phyloP scores from a whole-genome alignment of 2,797 vertebrate species.

The Jordanella pulchra region DNA sequence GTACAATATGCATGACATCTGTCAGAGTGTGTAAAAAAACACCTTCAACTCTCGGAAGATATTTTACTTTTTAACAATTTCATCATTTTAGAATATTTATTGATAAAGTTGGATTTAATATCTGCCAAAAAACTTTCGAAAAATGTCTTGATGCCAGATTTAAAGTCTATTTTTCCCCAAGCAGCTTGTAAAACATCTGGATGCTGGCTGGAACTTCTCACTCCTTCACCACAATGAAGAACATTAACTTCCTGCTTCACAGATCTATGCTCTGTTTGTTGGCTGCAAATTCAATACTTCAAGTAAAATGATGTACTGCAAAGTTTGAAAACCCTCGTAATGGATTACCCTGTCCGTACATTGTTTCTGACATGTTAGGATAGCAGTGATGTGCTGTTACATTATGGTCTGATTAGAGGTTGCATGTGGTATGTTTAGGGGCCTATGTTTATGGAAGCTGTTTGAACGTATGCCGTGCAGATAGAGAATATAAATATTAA shows the following conservation, averaged over 20 bases:
- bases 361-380: conserved; percentile 53
- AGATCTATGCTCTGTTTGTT: conserved; percentile 18
- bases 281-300: conserved; percentile 12
- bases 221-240: conserved; percentile 30
- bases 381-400: conserved; percentile 54
- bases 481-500: conserved; percentile 52
- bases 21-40: conserved; percentile 27
- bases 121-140: conserved; percentile 38
- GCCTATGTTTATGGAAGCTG: conserved; percentile 34
- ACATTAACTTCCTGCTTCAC: conserved; percentile 40
- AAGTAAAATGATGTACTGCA: conserved; percentile 24
- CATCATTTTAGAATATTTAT: conserved; percentile 32
- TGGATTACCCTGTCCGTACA: conserved; percentile 34
- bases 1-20: conserved; percentile 24
- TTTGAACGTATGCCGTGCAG: conserved; percentile 27
- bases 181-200: conserved; percentile 33
- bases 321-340: conserved; percentile 53
- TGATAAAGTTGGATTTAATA: conserved; percentile 33
- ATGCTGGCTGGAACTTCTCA: conserved; percentile 25
- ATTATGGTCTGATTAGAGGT: conserved; percentile 34
- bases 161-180: conserved; percentile 27
- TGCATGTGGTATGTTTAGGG: conserved; percentile 29
- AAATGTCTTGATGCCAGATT: conserved; percentile 28
- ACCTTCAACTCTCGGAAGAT: not conserved
- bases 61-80: not conserved